Base-by-base conservation (phyloP, 2,113 vertebrate species). In the Dryoscopus gambensis region DNA sequence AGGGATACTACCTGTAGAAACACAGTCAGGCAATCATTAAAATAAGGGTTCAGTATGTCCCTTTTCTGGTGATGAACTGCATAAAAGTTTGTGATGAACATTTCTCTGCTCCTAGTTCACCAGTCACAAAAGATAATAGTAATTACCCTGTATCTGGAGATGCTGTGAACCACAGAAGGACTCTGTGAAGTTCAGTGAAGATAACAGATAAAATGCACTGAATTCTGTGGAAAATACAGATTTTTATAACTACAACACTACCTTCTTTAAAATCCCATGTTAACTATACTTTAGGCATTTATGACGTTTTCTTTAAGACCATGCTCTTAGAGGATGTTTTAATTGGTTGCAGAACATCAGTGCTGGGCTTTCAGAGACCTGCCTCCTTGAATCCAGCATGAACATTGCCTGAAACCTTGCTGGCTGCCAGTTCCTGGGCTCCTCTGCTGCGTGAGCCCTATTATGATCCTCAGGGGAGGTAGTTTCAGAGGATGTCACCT, bases 371-470 rank as follows among this genome's bases (percentile, higher is more conserved):
- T 49, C 46, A 56, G 89, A 73, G 27, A 35, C 12, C 13, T 64
- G 20, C 7, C 6, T 76, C 23, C 42, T 80, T 80, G 21, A 31
- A 3, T 40, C 19, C n/a, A 40, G 14, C 9, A 27, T 22, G 4
- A 0, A 10, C 24, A 27, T 16, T 73, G 42, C 49, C 49, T 42
- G 40, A 55, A 57, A 49, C 4, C 46, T 28, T 53, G 15, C 35
- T 86, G 73, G 28, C 55, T 91, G 49, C 46, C 37, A 46, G 15
- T 7, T 56, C 35, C 30, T 67, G 23, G 15, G 44, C 8, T 95
- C 19, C 15, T 74, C 13, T 59, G 55, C 17, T 70, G 13, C 27
- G 37, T 0, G 0, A 62, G 25, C 8, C 67, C 13, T 0, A 0
- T 46, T 35, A 10, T 15, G 63, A 40, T 39, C 57, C 27, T 56